Conservation (phyloP, 2,888 invertebrate species). For the Iphiclides podalirius region DNA sequence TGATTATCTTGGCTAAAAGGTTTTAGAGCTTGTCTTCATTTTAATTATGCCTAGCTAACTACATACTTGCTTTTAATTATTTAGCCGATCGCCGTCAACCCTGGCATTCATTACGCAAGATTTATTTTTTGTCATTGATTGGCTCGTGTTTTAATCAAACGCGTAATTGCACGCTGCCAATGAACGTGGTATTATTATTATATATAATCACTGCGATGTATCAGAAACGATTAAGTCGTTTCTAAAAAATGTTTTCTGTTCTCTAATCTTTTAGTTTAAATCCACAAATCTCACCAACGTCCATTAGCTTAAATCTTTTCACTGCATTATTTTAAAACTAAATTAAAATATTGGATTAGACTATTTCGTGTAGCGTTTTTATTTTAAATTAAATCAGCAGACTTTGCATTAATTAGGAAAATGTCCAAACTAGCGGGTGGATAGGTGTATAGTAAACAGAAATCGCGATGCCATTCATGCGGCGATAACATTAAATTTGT, state of each 20-base stretch:
- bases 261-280: no score
- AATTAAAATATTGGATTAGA: constrained; percentile 10
- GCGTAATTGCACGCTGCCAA: background rate
- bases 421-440: background rate
- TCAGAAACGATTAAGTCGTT: no score
- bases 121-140: background rate
- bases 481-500: constrained; percentile 45
- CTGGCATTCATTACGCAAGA: constrained; percentile 7
- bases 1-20: background rate
- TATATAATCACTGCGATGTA: no score
- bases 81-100: background rate
- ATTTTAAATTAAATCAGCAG: constrained; percentile 18
- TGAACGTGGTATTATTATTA: background rate
- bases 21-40: constrained; percentile 4
- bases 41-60: constrained; percentile 1
- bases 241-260: no score
- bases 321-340: constrained; percentile 3
- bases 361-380: constrained; percentile 14
- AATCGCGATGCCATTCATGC: constrained; percentile 43
- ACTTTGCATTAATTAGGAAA: constrained; percentile 11
- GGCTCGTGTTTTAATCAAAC: background rate
- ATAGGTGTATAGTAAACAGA: background rate
- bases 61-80: background rate
- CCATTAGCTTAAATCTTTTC: constrained; percentile 1
- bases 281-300: background rate